Conservation (phyloP, 1,140 invertebrate species). For the Drosophila pruinosa region DNA sequence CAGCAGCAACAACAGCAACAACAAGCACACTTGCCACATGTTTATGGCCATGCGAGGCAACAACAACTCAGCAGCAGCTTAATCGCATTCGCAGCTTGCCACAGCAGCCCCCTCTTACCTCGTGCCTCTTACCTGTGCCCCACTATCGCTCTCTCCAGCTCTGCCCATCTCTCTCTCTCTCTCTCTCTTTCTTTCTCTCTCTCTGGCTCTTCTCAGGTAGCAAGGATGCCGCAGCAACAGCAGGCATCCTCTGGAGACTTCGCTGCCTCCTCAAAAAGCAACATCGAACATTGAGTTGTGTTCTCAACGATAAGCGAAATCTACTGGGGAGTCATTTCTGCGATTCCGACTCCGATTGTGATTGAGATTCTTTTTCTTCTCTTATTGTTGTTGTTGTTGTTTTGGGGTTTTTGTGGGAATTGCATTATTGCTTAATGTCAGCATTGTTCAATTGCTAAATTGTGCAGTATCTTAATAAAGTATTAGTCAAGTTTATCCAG, state of each 20-base stretch:
- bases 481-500: neutral
- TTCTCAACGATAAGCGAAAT: slow-evolving; percentile 48
- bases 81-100: slow-evolving; percentile 50
- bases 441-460: slow-evolving; percentile 8
- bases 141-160: slow-evolving; percentile 9
- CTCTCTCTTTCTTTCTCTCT: neutral
- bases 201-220: slow-evolving; percentile 17
- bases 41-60: slow-evolving; percentile 53
- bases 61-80: slow-evolving; percentile 38
- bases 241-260: slow-evolving; percentile 68
- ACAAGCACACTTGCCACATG: slow-evolving; percentile 52
- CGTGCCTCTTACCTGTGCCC: neutral
- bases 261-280: slow-evolving; percentile 25
- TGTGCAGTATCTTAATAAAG: slow-evolving; percentile 32
- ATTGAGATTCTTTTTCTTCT: slow-evolving; percentile 16
- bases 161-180: slow-evolving; percentile 3
- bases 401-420: slow-evolving; percentile 12
- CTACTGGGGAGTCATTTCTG: slow-evolving; percentile 45
- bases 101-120: neutral
- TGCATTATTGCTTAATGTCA: slow-evolving; percentile 28
- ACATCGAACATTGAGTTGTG: slow-evolving; percentile 44
- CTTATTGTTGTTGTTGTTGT: too few relatives aligned
- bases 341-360: slow-evolving; percentile 37
- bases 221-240: slow-evolving; percentile 6
- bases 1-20: slow-evolving; percentile 40